A percentile compares a stretch with the other conserved stretches of the same genome.
Evolutionary conservation across 2,797 vertebrate species (phyloP).

Genomic region (Thaleichthys pacificus): DNA sequence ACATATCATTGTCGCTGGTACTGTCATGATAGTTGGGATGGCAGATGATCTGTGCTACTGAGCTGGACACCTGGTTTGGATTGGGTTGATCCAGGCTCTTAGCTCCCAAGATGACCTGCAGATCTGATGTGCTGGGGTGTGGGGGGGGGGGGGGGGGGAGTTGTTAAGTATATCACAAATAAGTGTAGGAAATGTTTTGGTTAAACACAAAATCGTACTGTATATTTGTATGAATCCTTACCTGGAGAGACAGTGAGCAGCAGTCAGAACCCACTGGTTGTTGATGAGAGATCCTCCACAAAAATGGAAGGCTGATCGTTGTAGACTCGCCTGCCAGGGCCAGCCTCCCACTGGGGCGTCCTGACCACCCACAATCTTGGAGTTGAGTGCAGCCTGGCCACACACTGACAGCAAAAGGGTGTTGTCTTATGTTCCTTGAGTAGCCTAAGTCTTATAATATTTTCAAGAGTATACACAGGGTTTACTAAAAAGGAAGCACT

Average conservation of each 20-base stretch:
- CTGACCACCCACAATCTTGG: conserved; percentile 49
- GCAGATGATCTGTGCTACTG: not conserved
- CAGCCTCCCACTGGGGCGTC: conserved; percentile 61
- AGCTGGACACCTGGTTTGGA: fast-evolving
- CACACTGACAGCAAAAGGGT: conserved; percentile 23
- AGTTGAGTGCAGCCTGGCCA: conserved; percentile 16
- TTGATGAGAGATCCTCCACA: conserved; percentile 79
- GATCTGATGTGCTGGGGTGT: not conserved
- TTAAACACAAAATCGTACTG: not conserved
- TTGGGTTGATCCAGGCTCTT: fast-evolving
- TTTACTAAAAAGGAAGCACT: too few relatives aligned
- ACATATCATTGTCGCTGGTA: conserved; percentile 29
- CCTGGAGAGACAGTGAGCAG: conserved; percentile 66
- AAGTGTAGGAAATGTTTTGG: too few relatives aligned
- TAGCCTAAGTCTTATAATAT: too few relatives aligned
- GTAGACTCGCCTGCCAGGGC: conserved; percentile 81
- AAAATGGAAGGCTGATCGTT: conserved; percentile 23
- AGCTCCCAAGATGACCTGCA: conserved; percentile 40
- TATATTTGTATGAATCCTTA: conserved; percentile 19
- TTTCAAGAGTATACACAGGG: too few relatives aligned
- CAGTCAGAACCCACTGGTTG: conserved; percentile 69
- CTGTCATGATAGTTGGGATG: fast-evolving
- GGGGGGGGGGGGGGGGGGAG: not conserved
- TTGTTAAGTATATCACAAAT: too few relatives aligned
- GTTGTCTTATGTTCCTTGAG: too few relatives aligned